Evolutionary conservation across 2,797 vertebrate species (phyloP).

Genomic region (Cirrhinus mrigala): DNA sequence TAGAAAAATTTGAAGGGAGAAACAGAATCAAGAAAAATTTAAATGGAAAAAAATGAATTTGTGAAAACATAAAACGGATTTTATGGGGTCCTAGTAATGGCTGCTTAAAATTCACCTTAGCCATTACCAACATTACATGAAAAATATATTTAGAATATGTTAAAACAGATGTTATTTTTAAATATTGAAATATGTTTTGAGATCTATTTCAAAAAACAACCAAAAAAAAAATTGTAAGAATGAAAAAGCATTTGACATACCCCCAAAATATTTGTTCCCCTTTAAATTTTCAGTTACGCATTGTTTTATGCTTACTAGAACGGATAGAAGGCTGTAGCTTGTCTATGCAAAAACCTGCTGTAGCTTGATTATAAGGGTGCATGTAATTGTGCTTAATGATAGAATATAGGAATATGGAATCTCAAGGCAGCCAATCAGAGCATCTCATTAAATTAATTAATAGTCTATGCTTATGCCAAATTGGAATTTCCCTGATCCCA

Average conservation of each 20-base stretch:
- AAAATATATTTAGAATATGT: not conserved
- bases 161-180: not conserved
- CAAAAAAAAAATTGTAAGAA: no score
- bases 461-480: not conserved
- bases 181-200: no score
- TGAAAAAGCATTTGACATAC: not conserved
- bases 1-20: no score
- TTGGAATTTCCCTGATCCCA: not conserved
- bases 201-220: not conserved
- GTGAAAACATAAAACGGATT: no score
- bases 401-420: not conserved
- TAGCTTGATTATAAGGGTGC: not conserved
- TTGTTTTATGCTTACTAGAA: not conserved
- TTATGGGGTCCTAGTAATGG: no score
- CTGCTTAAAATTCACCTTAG: not conserved
- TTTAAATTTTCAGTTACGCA: not conserved
- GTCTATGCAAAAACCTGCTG: not conserved
- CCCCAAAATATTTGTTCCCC: not conserved
- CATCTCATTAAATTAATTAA: not conserved
- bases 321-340: not conserved
- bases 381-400: constrained; percentile 13
- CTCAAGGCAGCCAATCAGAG: not conserved
- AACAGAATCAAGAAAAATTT: no score
- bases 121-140: not conserved
- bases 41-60: no score